Evolutionary conservation across 1,140 invertebrate species (phyloP), one percentile per base, ranked within the genome.

Genomic region (Drosophila albomicans): DNA sequence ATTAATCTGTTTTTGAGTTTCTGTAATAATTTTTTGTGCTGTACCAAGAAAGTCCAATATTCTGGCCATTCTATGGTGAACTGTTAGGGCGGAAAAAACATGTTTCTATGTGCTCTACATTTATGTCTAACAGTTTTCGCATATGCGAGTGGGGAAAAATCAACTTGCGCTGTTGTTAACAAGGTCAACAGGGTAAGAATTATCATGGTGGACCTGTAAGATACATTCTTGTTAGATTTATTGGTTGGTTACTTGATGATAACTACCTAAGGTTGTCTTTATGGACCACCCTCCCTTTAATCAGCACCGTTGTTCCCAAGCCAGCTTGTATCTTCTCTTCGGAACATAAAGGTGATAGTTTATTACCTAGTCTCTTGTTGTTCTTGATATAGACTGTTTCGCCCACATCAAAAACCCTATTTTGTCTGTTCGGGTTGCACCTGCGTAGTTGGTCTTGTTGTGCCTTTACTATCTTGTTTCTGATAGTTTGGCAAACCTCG

Each of bases 221-320:
- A 30, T 52, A 11, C 11, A 11, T 8, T 28, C 25, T 11, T 52
- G 30, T 25, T 25, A 52, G 25, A 20, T 58, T 58, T 20, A 16
- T 5, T 43, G 30, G 32, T 35, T 10, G 5, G 5, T 35, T 54
- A 54, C 1, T 30, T 54, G 1, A 7, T 8, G 32, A 10, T 32
- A 54, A 54, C 25, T 52, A 52, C n/a, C 13, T 15, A 10, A 48
- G 46, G 46, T 48, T 48, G 46, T 48, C 46, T 15, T 48, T 48
- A 20, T 48, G 46, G 46, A 48, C 16, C 15, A 48, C 46, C 46
- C 46, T 48, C 46, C 46, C 46, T 15, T 2, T 48, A 48, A 48
- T 20, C 1, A 48, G 46, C 4, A 48, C 46, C 15, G 46, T 7
- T 15, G 46, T 48, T 48, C 46, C 46, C 2, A 48, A 7, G 16